Percentiles rank a stretch among this genome's conserved stretches.
phyloP scores from a whole-genome alignment of 2,888 invertebrate species.

The Lepidocyrtinus sp. region DNA sequence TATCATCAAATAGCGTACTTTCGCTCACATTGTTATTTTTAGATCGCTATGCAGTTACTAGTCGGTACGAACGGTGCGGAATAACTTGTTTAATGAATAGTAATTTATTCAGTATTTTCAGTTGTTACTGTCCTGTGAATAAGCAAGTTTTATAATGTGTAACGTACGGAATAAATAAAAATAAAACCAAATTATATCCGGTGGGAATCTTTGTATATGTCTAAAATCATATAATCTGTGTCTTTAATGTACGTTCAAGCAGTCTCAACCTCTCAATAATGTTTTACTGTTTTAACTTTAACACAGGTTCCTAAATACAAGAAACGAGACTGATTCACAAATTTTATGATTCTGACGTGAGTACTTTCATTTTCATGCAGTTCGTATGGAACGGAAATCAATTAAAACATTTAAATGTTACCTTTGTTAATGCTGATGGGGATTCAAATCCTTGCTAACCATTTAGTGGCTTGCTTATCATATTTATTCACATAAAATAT shows the following conservation, averaged over 20 bases:
- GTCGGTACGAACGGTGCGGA: not conserved
- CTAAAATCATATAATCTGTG: not conserved
- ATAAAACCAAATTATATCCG: not conserved
- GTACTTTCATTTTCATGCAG: too few species aligned
- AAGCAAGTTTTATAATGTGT: not conserved
- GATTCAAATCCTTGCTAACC: not conserved
- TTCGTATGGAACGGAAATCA: too few species aligned
- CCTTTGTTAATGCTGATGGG: not conserved
- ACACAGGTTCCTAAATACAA: not conserved
- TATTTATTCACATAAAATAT: not conserved
- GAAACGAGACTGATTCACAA: too few species aligned
- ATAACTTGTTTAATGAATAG: not conserved
- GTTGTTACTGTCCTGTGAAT: not conserved
- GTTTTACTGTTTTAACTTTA: not conserved
- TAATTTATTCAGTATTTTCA: not conserved
- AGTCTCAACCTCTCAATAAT: not conserved
- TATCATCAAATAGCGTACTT: too few species aligned
- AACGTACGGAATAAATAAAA: not conserved
- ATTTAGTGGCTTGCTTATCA: not conserved
- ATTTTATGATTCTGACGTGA: too few species aligned
- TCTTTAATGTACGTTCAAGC: not conserved
- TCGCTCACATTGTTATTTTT: too few species aligned
- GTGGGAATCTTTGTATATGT: not conserved
- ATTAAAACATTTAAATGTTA: not conserved
- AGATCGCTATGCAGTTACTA: too few species aligned